A percentile compares a stretch with the other conserved stretches of the same genome.
phyloP scores from a whole-genome alignment of 2,888 invertebrate species.

The Synanthedon tipuliformis region DNA sequence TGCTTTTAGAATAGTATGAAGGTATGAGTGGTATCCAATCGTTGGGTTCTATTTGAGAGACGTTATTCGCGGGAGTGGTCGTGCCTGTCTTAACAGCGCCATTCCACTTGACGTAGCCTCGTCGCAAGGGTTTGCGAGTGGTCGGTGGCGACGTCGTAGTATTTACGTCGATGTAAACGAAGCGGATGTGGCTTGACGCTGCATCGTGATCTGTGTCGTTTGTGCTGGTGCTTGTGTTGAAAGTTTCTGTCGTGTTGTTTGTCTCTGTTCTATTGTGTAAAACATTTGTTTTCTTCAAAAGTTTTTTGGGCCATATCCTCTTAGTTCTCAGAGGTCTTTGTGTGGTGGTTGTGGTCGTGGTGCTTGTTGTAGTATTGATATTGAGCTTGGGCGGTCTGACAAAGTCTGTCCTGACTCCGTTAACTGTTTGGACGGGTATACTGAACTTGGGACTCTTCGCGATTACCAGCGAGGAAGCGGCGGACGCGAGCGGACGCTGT shows the following conservation, averaged over 20 bases:
- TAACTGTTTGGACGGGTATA: conserved; percentile 51
- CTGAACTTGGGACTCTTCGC: conserved; percentile 40
- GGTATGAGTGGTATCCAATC: conserved; percentile 63
- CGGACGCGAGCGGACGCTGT: conserved; percentile 28
- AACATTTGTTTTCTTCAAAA: conserved; percentile 32
- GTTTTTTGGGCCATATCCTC: conserved; percentile 59
- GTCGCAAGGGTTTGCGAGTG: conserved; percentile 25
- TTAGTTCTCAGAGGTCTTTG: conserved; percentile 46
- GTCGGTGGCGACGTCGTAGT: conserved; percentile 19
- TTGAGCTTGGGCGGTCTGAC: conserved; percentile 39
- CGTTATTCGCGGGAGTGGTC: conserved; percentile 19
- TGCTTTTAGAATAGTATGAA: conserved; percentile 36
- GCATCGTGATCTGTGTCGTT: conserved; percentile 29
- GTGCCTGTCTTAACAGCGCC: conserved; percentile 40
- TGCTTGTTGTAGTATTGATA: conserved; percentile 23
- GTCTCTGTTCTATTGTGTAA: conserved; percentile 17
- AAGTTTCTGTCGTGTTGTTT: conserved; percentile 18
- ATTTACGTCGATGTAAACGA: conserved; percentile 23
- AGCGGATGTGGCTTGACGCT: conserved; percentile 28
- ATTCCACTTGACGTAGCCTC: conserved; percentile 45
- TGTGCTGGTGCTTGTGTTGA: conserved; percentile 20
- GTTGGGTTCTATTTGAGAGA: conserved; percentile 33
- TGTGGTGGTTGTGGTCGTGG: conserved; percentile 41
- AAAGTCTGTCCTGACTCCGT: conserved; percentile 44
- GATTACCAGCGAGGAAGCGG: conserved; percentile 35